Percentiles rank a stretch among this genome's conserved stretches.
phyloP scores from a whole-genome alignment of 2,113 vertebrate species.

The Oreochromis aureus region DNA sequence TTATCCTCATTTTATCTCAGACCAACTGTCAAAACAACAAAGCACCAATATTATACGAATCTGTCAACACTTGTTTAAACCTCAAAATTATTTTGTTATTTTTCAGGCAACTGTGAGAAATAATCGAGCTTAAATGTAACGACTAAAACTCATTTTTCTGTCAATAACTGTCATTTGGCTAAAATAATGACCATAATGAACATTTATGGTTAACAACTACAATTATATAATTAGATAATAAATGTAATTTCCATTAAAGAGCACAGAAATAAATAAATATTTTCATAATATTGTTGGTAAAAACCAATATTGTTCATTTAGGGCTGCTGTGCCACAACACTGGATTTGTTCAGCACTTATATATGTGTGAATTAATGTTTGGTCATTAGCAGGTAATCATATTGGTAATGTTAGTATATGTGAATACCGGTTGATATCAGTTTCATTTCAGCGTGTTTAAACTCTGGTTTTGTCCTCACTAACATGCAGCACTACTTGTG shows the following conservation, averaged over 20 bases:
- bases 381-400: background rate
- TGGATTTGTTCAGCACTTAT: background rate
- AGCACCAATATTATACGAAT: background rate
- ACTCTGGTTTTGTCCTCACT: background rate
- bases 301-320: background rate
- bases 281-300: background rate
- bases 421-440: background rate
- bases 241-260: background rate
- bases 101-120: background rate
- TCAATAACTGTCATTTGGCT: background rate
- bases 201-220: background rate
- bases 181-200: background rate
- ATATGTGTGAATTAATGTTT: background rate
- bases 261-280: background rate
- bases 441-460: background rate
- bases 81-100: background rate
- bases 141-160: background rate
- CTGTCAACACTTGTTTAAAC: background rate
- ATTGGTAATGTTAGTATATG: background rate
- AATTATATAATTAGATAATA: background rate
- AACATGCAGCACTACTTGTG: background rate
- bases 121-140: background rate
- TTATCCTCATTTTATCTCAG: background rate
- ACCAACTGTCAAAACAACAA: background rate
- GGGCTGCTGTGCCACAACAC: accelerated